A percentile compares a stretch with the other conserved stretches of the same genome.
Evolutionary conservation across 1,140 invertebrate species (phyloP).

Genomic region (Campoletis sonorensis): DNA sequence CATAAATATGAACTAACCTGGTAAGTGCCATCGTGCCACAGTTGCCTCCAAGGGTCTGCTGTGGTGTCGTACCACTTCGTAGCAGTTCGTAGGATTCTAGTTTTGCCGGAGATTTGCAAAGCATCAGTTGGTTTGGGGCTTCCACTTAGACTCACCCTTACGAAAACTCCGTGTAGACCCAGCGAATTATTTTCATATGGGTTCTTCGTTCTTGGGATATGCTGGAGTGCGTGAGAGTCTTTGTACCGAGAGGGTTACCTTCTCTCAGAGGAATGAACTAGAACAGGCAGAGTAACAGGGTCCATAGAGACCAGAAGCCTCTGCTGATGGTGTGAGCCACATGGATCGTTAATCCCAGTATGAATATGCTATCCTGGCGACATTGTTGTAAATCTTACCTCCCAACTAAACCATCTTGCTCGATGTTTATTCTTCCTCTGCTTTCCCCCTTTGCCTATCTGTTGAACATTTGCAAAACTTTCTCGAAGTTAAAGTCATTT

Average conservation of each 20-base stretch:
- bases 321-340: constrained; percentile 60
- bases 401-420: not conserved
- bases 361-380: constrained; percentile 64
- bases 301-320: constrained; percentile 45
- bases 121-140: constrained; percentile 47
- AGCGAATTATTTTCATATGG: constrained; percentile 57
- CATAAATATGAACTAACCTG: constrained; percentile 65
- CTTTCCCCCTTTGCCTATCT: not conserved
- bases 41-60: constrained; percentile 17
- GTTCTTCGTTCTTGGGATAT: constrained; percentile 56
- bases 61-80: not conserved
- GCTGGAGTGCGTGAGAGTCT: constrained; percentile 25
- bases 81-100: constrained; percentile 7
- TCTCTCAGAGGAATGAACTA: constrained; percentile 14
- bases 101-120: constrained; percentile 1
- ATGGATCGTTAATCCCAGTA: constrained; percentile 70
- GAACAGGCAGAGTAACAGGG: not conserved
- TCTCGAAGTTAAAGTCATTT: no score
- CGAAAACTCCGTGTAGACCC: constrained; percentile 6
- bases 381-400: constrained; percentile 50
- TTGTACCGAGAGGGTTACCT: not conserved
- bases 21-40: constrained; percentile 58
- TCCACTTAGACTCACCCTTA: constrained; percentile 5
- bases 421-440: not conserved
- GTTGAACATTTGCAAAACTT: no score